Evolutionary conservation across 2,797 vertebrate species (phyloP), one percentile per base, ranked within the genome.

Genomic region (Syngnathus acus): DNA sequence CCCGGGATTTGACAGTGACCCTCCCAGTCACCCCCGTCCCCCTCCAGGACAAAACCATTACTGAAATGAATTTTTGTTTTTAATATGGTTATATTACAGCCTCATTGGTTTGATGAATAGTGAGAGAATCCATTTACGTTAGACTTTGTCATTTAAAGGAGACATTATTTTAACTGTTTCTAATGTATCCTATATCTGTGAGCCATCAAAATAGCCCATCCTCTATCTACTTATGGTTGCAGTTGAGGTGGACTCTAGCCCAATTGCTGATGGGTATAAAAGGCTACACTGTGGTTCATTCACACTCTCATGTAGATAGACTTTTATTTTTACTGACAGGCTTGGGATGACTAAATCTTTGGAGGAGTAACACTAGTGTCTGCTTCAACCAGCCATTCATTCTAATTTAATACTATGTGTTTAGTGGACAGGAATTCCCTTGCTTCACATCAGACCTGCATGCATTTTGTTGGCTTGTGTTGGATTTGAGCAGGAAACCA

Each of bases 401-500:
- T 67, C 57, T 69, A 69, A 79, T 71, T 60, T 76, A 69, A 69
- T 65, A 64, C 71, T 74, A 67, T 77, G 85, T 78, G 53, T 82
- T 86, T 68, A 77, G 79, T 68, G 81, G 82, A 82, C 77, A 85
- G 75, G 79, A 88, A 88, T 89, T 85, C 79, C 78, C 86, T 81
- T 85, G 77, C 82, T 82, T 77, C 54, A 14, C 81, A 81, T 85
- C 71, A 85, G 84, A 91, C 82, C 83, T 86, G 84, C 67, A 66
- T 71, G 78, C 71, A 78, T 83, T 88, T 88, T 91, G 89, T 88
- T 88, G 85, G 89, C 81, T 88, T 85, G 82, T 89, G 86, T 81
- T 84, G 86, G 88, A 90, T 91, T 90, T 90, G 84, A 83, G 83
- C 87, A 90, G 90, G 89, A 91, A 90, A 91, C 89, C 88, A 89